These are phyloP conservation scores for Drepanosiphum platanoidis DNA, from an alignment of 2,888 invertebrate species.

Conservation along the genomic window DNA sequence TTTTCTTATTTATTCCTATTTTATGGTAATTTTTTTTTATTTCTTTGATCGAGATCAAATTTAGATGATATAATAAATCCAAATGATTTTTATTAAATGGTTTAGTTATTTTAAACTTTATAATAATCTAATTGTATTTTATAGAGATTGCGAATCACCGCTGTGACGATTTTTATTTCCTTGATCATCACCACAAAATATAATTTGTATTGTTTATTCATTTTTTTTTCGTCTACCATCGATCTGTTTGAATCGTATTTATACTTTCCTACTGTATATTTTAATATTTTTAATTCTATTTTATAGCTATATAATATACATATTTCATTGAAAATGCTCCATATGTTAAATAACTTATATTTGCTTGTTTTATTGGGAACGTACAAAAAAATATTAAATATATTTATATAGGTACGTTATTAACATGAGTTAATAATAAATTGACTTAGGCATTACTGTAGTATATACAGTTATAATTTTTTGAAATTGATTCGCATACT, in stretches of 20 bases:
- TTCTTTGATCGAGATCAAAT: background rate
- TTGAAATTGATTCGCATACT: background rate
- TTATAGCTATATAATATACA: background rate
- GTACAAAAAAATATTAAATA: no score
- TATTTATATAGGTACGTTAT: no score
- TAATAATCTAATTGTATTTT: conserved; percentile 13
- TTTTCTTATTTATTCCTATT: background rate
- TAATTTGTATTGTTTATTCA: background rate
- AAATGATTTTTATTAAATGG: background rate
- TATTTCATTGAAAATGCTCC: background rate
- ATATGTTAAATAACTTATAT: no score
- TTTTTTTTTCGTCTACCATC: background rate
- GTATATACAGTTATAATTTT: background rate
- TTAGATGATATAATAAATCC: background rate
- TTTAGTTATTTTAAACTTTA: conserved; percentile 3
- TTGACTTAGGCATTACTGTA: background rate
- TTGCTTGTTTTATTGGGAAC: background rate
- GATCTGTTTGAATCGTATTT: background rate
- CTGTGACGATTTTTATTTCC: background rate
- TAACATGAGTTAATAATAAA: background rate
- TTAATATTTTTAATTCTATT: background rate
- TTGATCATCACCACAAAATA: background rate
- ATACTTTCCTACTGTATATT: background rate
- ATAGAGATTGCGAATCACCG: background rate
- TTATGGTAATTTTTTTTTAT: background rate